These are phyloP conservation scores for Limnephilus rhombicus DNA, from an alignment of 2,888 invertebrate genomes.

Conservation along the genomic window DNA sequence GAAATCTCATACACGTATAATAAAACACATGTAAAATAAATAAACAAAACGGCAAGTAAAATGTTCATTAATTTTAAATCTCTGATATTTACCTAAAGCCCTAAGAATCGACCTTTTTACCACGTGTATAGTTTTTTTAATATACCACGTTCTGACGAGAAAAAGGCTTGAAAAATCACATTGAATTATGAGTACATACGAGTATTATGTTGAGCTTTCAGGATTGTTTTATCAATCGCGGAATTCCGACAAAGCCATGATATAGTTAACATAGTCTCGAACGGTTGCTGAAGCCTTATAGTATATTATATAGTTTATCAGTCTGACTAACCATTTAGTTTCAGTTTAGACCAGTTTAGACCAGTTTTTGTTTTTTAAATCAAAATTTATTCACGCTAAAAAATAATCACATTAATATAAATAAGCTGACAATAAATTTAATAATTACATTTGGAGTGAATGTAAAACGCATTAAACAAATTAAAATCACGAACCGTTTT, in stretches of 20 bases:
- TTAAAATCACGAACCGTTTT: no score
- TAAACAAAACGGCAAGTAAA: background rate
- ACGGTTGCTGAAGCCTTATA: background rate
- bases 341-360: no score
- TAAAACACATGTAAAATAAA: background rate
- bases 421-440: background rate
- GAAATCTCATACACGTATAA: background rate
- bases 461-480: no score
- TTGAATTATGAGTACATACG: background rate
- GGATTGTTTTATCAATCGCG: background rate
- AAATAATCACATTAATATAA: background rate
- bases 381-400: background rate
- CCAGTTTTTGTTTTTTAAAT: no score
- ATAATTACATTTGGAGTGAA: background rate
- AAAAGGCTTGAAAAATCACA: background rate
- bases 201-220: background rate
- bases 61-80: background rate
- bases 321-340: background rate
- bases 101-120: no score
- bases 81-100: no score
- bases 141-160: no score
- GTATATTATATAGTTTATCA: no score
- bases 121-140: no score
- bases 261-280: background rate
- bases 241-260: background rate